A percentile compares a stretch with the other conserved stretches of the same genome.
phyloP scores from a whole-genome alignment of 2,797 vertebrate genomes.

The Poeciliopsis gracilis region DNA sequence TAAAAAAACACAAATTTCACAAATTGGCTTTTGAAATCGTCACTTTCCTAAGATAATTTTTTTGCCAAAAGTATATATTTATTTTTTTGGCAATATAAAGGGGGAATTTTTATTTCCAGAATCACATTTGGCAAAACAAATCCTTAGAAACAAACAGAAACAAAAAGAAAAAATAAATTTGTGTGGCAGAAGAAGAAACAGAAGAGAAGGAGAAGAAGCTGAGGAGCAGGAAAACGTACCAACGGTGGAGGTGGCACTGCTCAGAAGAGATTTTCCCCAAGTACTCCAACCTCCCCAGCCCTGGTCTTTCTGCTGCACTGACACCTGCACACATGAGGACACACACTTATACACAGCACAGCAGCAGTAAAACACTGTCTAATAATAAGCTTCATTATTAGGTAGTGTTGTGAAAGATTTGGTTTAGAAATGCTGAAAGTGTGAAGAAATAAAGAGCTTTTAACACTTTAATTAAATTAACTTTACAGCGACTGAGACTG shows the following conservation, averaged over 20 bases:
- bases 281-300: conserved; percentile 92
- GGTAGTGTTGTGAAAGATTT: neutral
- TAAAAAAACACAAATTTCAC: neutral
- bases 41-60: too few relatives aligned
- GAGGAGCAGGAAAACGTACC: conserved; percentile 78
- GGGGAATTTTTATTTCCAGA: too few relatives aligned
- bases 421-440: neutral
- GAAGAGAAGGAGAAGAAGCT: neutral
- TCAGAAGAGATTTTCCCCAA: conserved; percentile 95
- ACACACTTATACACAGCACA: conserved; percentile 3
- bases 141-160: neutral
- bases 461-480: neutral
- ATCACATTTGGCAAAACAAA: too few relatives aligned
- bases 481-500: neutral
- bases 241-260: conserved; percentile 91
- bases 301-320: conserved; percentile 73
- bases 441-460: neutral
- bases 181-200: neutral
- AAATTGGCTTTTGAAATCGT: too few relatives aligned
- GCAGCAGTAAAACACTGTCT: neutral
- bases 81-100: too few relatives aligned
- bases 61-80: too few relatives aligned
- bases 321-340: conserved; percentile 35
- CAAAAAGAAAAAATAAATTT: neutral
- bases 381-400: neutral